Evolutionary conservation across 2,113 vertebrate genomes (phyloP).

Genomic region (Rhinolophus sinicus): DNA sequence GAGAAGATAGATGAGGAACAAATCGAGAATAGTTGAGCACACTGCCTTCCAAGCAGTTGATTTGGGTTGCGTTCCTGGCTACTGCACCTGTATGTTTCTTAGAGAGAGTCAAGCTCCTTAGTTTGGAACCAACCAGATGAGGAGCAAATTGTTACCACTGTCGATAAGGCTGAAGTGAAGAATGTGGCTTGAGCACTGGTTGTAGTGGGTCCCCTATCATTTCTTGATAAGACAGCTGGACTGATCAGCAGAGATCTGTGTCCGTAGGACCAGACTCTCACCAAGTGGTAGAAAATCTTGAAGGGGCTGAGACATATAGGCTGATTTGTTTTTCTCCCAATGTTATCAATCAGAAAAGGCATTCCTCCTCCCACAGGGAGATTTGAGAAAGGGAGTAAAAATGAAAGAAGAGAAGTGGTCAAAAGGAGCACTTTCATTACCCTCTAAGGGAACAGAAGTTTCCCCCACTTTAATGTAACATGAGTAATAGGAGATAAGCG

Average conservation of each 20-base stretch:
- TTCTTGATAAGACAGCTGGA: background rate
- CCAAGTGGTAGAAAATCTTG: background rate
- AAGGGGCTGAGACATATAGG: background rate
- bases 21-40: background rate
- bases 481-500: background rate
- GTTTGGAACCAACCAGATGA: background rate
- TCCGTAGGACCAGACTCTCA: background rate
- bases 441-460: background rate
- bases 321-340: background rate
- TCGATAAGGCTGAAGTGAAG: background rate
- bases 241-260: background rate
- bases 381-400: background rate
- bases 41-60: background rate
- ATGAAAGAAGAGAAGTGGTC: background rate
- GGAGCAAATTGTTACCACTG: background rate
- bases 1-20: background rate
- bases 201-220: background rate
- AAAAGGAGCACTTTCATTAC: too few relatives aligned
- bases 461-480: background rate
- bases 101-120: background rate
- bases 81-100: background rate
- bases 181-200: background rate
- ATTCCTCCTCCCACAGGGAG: background rate
- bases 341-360: background rate
- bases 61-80: background rate